Evolutionary conservation across 2,797 vertebrate genomes (phyloP).

Genomic region (Poecilia wingei): DNA sequence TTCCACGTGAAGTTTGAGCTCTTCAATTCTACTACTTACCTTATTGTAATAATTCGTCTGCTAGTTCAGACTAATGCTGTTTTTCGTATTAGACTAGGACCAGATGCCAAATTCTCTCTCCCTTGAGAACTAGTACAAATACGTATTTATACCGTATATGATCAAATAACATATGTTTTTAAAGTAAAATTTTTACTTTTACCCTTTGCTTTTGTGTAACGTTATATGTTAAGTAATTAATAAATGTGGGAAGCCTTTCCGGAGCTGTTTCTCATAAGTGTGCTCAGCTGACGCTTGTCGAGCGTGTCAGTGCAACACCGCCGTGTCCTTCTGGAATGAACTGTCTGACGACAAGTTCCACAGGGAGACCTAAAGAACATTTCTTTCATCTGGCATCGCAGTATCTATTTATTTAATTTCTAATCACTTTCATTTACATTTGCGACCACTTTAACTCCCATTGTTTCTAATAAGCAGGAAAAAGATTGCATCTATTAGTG

Average conservation of each 20-base stretch:
- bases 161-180: background rate
- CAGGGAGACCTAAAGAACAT: constrained; percentile 2
- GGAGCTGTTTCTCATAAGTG: constrained; percentile 15
- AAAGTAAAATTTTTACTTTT: background rate
- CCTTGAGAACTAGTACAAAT: background rate
- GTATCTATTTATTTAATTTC: constrained; percentile 36
- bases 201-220: constrained; percentile 3
- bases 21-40: background rate
- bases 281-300: constrained; percentile 25
- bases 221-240: constrained; percentile 21
- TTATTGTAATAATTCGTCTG: background rate
- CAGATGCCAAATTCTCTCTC: background rate
- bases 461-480: constrained; percentile 54
- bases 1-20: background rate
- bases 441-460: constrained; percentile 18
- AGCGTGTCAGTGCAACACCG: constrained; percentile 7
- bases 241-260: constrained; percentile 14
- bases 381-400: constrained; percentile 11
- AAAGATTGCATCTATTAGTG: constrained; percentile 67
- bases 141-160: background rate
- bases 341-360: background rate
- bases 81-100: background rate
- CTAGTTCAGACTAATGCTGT: background rate
- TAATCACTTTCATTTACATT: constrained; percentile 45
- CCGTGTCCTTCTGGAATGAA: background rate